Percentiles rank a stretch among this genome's conserved stretches.
These are phyloP conservation scores for Poeciliopsis turneri DNA, from an alignment of 2,797 vertebrate species.

Conservation along the genomic window DNA sequence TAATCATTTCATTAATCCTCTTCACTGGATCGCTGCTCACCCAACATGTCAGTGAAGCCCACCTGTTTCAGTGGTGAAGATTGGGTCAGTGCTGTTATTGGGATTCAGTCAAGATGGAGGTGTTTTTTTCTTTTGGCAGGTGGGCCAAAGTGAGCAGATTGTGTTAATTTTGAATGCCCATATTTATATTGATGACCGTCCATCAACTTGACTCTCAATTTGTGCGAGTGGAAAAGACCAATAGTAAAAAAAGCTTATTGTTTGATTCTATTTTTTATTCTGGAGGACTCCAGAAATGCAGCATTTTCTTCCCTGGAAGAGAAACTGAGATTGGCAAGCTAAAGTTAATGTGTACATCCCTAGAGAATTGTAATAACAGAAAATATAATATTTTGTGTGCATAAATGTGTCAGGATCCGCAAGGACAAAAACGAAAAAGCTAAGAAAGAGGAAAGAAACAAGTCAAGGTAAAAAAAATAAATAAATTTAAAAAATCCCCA, in stretches of 20 bases:
- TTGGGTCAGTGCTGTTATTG: slow-evolving; percentile 55
- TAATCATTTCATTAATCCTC: slow-evolving; percentile 62
- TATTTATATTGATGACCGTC: slow-evolving; percentile 65
- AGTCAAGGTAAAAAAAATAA: background rate
- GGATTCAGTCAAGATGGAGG: slow-evolving; percentile 48
- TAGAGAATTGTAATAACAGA: background rate
- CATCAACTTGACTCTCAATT: slow-evolving; percentile 59
- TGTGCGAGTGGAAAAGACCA: slow-evolving; percentile 20
- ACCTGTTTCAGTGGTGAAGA: slow-evolving; percentile 70
- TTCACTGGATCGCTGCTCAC: slow-evolving; percentile 28
- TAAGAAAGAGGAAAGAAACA: background rate
- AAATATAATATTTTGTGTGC: background rate
- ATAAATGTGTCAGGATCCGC: background rate
- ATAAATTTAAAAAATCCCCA: background rate
- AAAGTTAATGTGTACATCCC: background rate
- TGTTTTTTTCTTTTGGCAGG: slow-evolving; percentile 60
- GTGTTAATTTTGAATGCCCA: slow-evolving; percentile 67
- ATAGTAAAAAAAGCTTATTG: background rate
- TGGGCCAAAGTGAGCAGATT: slow-evolving; percentile 67
- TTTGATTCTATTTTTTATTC: background rate
- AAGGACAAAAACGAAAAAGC: background rate
- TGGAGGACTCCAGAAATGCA: background rate
- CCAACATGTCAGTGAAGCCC: slow-evolving; percentile 48
- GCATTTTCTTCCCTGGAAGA: background rate
- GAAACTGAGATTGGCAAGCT: background rate